Percentiles rank a stretch among this genome's conserved stretches.
These are phyloP conservation scores for Trichoplax adhaerens DNA, from an alignment of 37 sponge, comb jelly and placozoan species.

Conservation along the genomic window DNA sequence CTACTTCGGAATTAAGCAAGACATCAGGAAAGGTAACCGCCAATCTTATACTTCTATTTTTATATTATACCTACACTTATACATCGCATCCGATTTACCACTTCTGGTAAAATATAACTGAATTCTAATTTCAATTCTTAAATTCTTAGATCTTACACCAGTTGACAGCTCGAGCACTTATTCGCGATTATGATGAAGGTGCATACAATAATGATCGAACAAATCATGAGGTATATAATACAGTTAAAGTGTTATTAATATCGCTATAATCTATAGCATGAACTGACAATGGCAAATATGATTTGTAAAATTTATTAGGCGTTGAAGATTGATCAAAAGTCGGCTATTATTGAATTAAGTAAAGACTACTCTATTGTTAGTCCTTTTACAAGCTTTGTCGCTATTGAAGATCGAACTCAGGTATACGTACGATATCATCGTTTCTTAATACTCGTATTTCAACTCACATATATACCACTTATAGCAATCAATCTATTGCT, in stretches of 20 bases:
- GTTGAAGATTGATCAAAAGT: slow-evolving; percentile 56
- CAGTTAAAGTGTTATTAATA: not conserved
- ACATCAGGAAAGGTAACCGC: slow-evolving; percentile 49
- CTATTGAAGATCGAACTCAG: slow-evolving; percentile 84
- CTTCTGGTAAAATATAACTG: too few relatives aligned
- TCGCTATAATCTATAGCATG: not conserved
- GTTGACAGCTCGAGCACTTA: slow-evolving; percentile 87
- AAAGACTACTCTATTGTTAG: slow-evolving; percentile 83
- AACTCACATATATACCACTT: too few relatives aligned
- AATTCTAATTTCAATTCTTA: too few relatives aligned
- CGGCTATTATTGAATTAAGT: slow-evolving; percentile 69
- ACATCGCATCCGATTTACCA: too few relatives aligned
- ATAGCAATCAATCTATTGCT: too few relatives aligned
- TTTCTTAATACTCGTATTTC: too few relatives aligned
- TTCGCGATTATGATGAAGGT: slow-evolving; percentile 87
- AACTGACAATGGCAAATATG: not conserved
- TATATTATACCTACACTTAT: too few relatives aligned
- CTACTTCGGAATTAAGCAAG: slow-evolving; percentile 59
- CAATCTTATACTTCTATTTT: not conserved
- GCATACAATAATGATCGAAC: slow-evolving; percentile 48
- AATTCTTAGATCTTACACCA: slow-evolving; percentile 56
- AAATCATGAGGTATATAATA: slow-evolving; percentile 61
- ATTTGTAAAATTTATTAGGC: slow-evolving; percentile 21
- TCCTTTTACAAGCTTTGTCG: slow-evolving; percentile 93
- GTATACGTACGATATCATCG: slow-evolving; percentile 5